Conservation (phyloP, 1,140 invertebrate genomes). For the Pissodes strobi region DNA sequence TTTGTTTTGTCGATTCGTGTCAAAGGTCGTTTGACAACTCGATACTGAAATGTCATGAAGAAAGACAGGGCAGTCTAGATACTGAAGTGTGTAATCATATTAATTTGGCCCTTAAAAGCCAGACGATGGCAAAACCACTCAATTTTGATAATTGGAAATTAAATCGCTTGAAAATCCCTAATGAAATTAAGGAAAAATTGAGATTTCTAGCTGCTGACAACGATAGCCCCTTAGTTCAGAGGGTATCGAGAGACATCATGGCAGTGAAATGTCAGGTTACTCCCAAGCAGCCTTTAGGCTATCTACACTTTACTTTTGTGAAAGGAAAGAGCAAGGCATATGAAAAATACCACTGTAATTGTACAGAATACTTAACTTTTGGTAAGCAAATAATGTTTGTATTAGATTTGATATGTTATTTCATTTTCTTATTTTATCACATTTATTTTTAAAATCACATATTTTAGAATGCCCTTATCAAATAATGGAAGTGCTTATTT, state of each 20-base stretch:
- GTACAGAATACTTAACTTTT: constrained; percentile 59
- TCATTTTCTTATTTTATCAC: too few relatives aligned
- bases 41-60: constrained; percentile 64
- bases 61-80: constrained; percentile 35
- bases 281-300: constrained; percentile 73
- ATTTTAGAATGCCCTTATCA: neutral
- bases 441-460: too few relatives aligned
- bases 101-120: constrained; percentile 69
- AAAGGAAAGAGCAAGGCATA: constrained; percentile 62
- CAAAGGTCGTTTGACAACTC: constrained; percentile 62
- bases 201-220: constrained; percentile 68
- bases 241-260: constrained; percentile 77
- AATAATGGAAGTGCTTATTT: too few relatives aligned
- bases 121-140: constrained; percentile 63
- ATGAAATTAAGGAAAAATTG: constrained; percentile 71
- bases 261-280: constrained; percentile 75
- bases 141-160: constrained; percentile 69
- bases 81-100: constrained; percentile 69
- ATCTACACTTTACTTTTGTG: constrained; percentile 74
- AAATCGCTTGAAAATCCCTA: constrained; percentile 66
- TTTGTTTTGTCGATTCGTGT: constrained; percentile 72
- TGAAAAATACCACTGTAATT: constrained; percentile 69
- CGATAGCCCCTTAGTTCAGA: constrained; percentile 72
- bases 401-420: too few relatives aligned
- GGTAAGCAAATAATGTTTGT: constrained; percentile 1